Base-by-base conservation (phyloP, 2,113 vertebrate species). In the Bothrops jararaca region DNA sequence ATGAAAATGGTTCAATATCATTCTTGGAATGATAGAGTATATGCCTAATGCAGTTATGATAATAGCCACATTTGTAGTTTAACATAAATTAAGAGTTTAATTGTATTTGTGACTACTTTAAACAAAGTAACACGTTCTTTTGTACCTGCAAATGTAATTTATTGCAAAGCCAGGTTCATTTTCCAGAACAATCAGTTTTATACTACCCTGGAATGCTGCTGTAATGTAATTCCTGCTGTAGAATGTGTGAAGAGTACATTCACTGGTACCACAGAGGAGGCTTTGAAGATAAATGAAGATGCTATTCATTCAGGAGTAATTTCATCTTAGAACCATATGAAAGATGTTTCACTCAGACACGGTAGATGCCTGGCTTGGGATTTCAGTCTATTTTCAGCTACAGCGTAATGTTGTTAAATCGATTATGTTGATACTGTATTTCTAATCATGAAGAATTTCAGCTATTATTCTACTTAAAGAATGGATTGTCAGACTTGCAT, bases 261-360 rank as follows among this genome's bases (percentile, higher is more conserved):
- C 98, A 96, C 97, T 98, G 97, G 98, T 98, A 98, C 98, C 98
- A 98, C 98, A 98, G 98, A 98, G 96, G 97, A 97, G 97, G 98
- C 98, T 97, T 96, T 97, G 97, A 99, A 99, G 99, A 99, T 99
- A 99, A 99, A 99, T 99, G 99, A 99, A 99, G 98, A 98, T 98
- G 98, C 98, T 98, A 98, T 99, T 99, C 98, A 99, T 99, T 99
- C 99, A 98, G 98, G 98, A 98, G 98, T 99, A 99, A 99, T 99
- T 99, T 99, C 98, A 98, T 98, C 98, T 98, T 97, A 98, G 98
- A 98, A 98, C 97, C 98, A 97, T 97, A 98, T 99, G 98, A 98
- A 99, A 98, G 97, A 99, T 99, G 99, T 98, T 97, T 97, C 96
- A 93, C 96, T 98, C 97, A 97, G 94, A 96, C 95, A 86, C 93